phyloP scores from a whole-genome alignment of 2,797 vertebrate genomes.

The Melanotaenia maccullochi region DNA sequence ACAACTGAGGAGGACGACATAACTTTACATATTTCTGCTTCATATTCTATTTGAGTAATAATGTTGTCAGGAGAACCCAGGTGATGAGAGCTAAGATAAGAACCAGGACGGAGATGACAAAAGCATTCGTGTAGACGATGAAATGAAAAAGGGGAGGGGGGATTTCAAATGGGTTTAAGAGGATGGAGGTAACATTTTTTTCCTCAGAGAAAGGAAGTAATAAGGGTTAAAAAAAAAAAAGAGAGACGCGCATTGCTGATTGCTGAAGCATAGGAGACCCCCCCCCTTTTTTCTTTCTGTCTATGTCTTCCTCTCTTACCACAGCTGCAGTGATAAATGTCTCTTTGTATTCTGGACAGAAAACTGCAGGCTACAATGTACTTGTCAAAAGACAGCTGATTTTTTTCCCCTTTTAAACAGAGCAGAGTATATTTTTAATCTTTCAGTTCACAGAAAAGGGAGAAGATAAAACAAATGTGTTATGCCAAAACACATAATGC shows the following conservation, averaged over 20 bases:
- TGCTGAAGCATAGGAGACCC: constrained; percentile 64
- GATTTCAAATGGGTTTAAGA: constrained; percentile 61
- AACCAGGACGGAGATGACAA: constrained; percentile 41
- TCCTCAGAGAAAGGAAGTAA: constrained; percentile 69
- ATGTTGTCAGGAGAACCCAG: constrained; percentile 61
- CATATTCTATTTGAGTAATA: constrained; percentile 65
- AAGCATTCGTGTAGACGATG: constrained; percentile 23
- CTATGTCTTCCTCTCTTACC: constrained; percentile 58
- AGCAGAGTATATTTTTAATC: constrained; percentile 75
- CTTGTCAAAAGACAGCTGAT: constrained; percentile 82
- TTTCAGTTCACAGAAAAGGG: constrained; percentile 63
- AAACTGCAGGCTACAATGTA: constrained; percentile 80
- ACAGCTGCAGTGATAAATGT: constrained; percentile 87
- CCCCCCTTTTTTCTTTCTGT: constrained; percentile 49
- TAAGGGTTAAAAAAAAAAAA: constrained; percentile 78
- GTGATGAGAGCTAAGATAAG: constrained; percentile 54
- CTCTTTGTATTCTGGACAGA: constrained; percentile 84
- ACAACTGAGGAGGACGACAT: constrained; percentile 69
- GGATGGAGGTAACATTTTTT: constrained; percentile 60
- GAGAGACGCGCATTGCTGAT: constrained; percentile 59
- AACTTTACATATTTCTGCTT: constrained; percentile 70
- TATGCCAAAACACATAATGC: constrained; percentile 69
- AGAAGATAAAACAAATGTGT: constrained; percentile 70
- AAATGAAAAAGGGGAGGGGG: constrained; percentile 49
- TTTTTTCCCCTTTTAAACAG: constrained; percentile 71